phyloP scores from a whole-genome alignment of 2,113 vertebrate genomes.

The Melierax canorus region DNA sequence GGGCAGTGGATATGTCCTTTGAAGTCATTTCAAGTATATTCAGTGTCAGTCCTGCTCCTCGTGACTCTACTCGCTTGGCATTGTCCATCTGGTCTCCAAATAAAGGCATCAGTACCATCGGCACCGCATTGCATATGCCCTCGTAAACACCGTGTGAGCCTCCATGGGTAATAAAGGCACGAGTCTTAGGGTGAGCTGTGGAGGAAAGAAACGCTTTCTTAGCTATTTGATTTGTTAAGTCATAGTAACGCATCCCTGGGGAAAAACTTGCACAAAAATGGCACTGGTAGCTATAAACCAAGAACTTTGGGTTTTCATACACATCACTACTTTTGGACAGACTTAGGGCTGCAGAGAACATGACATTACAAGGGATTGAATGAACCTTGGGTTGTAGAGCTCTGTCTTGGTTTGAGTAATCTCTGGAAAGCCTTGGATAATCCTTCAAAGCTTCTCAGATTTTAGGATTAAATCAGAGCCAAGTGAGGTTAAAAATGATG shows the following conservation, averaged over 20 bases:
- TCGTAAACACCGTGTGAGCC: constrained; percentile 90
- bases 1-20: constrained; percentile 71
- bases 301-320: background rate
- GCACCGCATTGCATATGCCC: constrained; percentile 88
- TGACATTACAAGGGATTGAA: background rate
- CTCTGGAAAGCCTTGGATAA: background rate
- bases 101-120: constrained; percentile 89
- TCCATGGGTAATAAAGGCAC: constrained; percentile 90
- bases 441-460: background rate
- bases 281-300: background rate
- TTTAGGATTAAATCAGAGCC: background rate
- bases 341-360: background rate
- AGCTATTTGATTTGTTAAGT: background rate
- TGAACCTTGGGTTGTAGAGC: background rate
- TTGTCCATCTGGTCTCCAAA: constrained; percentile 89
- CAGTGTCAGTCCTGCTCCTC: constrained; percentile 80
- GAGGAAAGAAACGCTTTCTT: background rate
- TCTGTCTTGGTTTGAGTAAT: background rate
- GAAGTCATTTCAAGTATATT: constrained; percentile 80
- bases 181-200: constrained; percentile 84
- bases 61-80: constrained; percentile 74
- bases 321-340: background rate
- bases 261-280: background rate
- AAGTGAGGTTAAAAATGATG: background rate
- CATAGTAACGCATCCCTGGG: background rate